Base-by-base conservation (phyloP, 2,888 invertebrate species). In the Diploptera punctata region DNA sequence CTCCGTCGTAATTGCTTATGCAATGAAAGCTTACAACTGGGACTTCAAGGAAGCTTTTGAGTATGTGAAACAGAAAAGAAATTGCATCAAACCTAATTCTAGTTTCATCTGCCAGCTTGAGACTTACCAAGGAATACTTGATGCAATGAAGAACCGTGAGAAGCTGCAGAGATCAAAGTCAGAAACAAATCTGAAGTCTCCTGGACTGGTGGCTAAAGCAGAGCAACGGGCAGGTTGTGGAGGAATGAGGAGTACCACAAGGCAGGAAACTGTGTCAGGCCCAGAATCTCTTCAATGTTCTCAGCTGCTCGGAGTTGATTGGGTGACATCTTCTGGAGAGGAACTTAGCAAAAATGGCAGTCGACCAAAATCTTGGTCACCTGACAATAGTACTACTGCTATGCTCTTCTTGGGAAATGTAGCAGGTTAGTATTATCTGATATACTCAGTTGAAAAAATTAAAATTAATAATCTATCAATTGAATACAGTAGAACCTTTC, bases 21-120 rank as follows among this genome's bases (percentile, higher is more conserved):
- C 97, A 26, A 99, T 99, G 99, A 99, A 99, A 84, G 96, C 97
- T 21, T 94, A 93, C 83, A 93, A 94, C 81, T 97, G 96, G 97
- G 92, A 94, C 79, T 93, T 98, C 79, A 90, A 93, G 74, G 91
- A 93, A 79, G 97, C 99, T 1, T 86, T 95, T 79, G 90, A 92
- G 75, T 94, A 95, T 83, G 98, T 99, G 0, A 97, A 95, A 83
- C 89, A 92, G 74, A 94, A 94, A 81, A 88, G 99, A 29, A 94
- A 88, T 80, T 98, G 98, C 83, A 95, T 99, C 77, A 97, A 97
- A 82, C 99, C 99, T 10, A 99, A 99, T 84, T 91, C 90, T 68
- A 97, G 95, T 80, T 99, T 99, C 85, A 87, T 97, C 78, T 89
- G 91, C 78, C 99, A 99, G 83, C 86, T 99, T 78, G 95, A 96